Evolutionary conservation across 1,140 invertebrate genomes (phyloP).

Genomic region (Probaryconus sp.): DNA sequence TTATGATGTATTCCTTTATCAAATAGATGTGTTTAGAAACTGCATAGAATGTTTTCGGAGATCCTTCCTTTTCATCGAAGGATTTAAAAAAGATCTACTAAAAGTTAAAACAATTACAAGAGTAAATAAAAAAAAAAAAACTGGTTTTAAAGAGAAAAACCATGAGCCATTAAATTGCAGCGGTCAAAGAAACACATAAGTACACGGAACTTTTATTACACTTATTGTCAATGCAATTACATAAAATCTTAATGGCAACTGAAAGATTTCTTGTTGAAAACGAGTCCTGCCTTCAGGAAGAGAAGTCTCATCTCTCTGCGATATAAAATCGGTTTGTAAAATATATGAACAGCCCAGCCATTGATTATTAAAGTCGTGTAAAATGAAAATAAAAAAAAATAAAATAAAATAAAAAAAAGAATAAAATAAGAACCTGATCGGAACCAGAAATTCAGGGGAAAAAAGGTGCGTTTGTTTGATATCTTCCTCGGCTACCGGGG

Average conservation of each 20-base stretch:
- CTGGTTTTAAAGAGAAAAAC: no score
- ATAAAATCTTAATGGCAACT: conserved; percentile 6
- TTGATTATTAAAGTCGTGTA: conserved; percentile 27
- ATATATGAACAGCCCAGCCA: conserved; percentile 38
- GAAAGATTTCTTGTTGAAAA: conserved; percentile 3
- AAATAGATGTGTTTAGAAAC: no score
- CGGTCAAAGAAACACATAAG: no score
- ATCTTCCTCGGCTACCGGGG: conserved; percentile 53
- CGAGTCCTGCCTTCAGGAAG: conserved; percentile 39
- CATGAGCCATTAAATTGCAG: no score
- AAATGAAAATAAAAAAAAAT: conserved; percentile 14
- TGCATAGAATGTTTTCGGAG: no score
- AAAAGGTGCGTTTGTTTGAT: conserved; percentile 43
- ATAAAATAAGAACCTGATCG: conserved; percentile 13
- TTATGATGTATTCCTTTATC: no score
- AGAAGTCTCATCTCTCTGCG: conserved; percentile 42
- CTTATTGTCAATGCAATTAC: conserved; percentile 7
- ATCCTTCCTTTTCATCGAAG: no score
- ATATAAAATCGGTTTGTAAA: conserved; percentile 41
- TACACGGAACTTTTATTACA: no score
- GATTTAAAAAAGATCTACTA: no score
- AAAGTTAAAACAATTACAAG: no score
- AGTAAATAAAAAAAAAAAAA: no score
- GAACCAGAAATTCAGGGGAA: conserved; percentile 11
- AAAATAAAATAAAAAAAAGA: no score